These are phyloP conservation scores for Nibea albiflora DNA, from an alignment of 2,113 vertebrate species.

Conservation along the genomic window DNA sequence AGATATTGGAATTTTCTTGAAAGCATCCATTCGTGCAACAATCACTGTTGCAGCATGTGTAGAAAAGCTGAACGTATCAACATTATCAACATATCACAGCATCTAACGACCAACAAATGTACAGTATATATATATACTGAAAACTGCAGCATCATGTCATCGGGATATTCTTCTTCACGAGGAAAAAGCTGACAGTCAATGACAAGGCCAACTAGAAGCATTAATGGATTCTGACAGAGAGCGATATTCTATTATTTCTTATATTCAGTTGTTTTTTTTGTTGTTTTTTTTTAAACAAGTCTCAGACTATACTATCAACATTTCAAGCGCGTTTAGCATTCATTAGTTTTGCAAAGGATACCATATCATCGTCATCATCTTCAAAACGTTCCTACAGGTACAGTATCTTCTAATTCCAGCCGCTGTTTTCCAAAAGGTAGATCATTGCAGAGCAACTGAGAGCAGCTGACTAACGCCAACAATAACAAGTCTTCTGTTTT, in stretches of 20 bases:
- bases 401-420: neutral
- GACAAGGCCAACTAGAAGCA: neutral
- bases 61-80: constrained; percentile 1
- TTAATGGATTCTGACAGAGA: neutral
- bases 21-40: constrained; percentile 21
- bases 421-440: neutral
- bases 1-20: constrained; percentile 18
- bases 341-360: neutral
- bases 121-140: neutral
- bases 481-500: neutral
- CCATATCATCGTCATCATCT: neutral
- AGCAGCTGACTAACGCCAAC: neutral
- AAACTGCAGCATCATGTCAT: constrained; percentile 54
- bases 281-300: constrained; percentile 3
- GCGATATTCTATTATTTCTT: neutral
- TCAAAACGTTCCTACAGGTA: neutral
- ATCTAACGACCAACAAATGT: neutral
- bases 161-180: neutral
- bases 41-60: neutral
- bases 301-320: neutral
- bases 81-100: constrained; percentile 5
- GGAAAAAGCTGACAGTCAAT: neutral
- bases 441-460: neutral
- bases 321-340: neutral
- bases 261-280: neutral